Base-by-base conservation (phyloP, 2,113 vertebrate genomes). In the Xiphophorus maculatus region DNA sequence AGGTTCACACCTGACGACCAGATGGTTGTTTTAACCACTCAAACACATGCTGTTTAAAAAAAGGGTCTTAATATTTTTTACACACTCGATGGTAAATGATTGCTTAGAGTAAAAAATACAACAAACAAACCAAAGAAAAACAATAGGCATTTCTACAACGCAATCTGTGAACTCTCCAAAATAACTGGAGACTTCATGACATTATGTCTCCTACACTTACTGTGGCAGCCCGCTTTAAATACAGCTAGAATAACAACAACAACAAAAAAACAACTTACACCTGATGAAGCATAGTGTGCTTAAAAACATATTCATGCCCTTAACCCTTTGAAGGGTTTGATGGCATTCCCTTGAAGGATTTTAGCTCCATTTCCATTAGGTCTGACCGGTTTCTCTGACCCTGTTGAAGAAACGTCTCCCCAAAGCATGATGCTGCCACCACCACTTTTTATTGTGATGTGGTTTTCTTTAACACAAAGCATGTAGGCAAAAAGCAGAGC, bases 1-100 rank as follows among this genome's bases (percentile, higher is more conserved):
- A 75, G 73, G 88, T 81, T 89, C 76, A 82, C 90, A 87, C 84
- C 76, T 87, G 86, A 74, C 4, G 60, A 69, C 81, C 89, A 88
- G 63, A n/a, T 87, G 84, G 63, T 30, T 22, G 25, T 54, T 67
- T 37, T 32, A 72, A 66, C 27, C 15, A 30, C 51, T 17, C 40
- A 65, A n/a, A 1, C 30, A 30, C 30, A 9, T 19, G 44, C 58
- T 66, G 48, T 19, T 65, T 76, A 65, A n/a, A 28, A 17, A 22
- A 35, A 4, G 1, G 22, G 15, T 63, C 69, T 28, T 15, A 66
- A 61, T 61, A 32, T 69, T 60, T 69, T 74, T 42, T 42, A 42
- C 27, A 60, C 61, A 70, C 69, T 58, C 74, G 40, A 69, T 30
- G 5, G 6, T 72, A 42, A 77, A 77, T 19, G 67, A 71, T 42